These are phyloP conservation scores for Oreochromis mossambicus DNA, from an alignment of 2,797 vertebrate species.

Conservation along the genomic window DNA sequence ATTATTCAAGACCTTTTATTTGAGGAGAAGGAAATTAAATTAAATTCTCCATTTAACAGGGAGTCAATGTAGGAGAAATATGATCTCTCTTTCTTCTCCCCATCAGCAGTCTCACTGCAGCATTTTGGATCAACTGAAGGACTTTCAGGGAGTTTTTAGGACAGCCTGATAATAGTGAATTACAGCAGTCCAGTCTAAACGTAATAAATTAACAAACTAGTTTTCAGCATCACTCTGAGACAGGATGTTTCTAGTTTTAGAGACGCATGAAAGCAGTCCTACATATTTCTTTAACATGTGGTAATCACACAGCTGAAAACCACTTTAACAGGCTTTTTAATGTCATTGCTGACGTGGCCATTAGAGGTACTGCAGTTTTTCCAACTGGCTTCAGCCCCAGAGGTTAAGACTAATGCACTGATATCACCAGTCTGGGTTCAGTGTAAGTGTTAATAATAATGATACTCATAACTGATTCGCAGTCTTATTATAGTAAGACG, in stretches of 20 bases:
- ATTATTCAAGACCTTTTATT: not conserved
- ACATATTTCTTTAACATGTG: not conserved
- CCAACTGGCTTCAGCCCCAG: not conserved
- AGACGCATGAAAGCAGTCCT: rapidly evolving
- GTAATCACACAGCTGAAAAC: not conserved
- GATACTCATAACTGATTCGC: not conserved
- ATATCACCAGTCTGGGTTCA: not conserved
- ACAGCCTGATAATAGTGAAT: not conserved
- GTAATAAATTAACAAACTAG: not conserved
- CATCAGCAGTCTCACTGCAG: not conserved
- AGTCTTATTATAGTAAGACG: not conserved
- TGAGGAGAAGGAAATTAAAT: not conserved
- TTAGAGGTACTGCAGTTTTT: not conserved
- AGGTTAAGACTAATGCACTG: not conserved
- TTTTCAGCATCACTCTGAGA: not conserved
- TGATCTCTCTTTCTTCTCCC: not conserved
- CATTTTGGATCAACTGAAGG: not conserved
- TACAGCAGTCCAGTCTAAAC: not conserved
- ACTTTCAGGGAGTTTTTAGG: not conserved
- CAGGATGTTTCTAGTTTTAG: not conserved
- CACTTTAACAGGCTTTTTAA: not conserved
- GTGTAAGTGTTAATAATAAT: not conserved
- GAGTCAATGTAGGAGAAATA: not conserved
- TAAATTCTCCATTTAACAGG: not conserved
- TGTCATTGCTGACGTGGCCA: not conserved